These are phyloP conservation scores for Tylochromis polylepis DNA, from an alignment of 2,113 vertebrate genomes.

Conservation along the genomic window DNA sequence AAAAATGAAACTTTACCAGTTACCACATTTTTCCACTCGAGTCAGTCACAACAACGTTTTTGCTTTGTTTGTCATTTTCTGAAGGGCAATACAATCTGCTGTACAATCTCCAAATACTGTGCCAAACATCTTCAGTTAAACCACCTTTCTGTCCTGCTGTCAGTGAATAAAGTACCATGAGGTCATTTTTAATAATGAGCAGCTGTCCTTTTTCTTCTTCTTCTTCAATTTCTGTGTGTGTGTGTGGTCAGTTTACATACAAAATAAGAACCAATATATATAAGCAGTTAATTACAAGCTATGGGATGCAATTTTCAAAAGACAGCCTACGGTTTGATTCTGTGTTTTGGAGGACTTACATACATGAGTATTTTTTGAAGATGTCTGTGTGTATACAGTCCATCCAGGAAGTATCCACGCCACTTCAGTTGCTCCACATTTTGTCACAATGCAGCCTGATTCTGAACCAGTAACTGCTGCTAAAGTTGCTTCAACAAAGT, in stretches of 20 bases:
- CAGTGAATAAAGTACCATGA: conserved; percentile 57
- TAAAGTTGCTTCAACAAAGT: no score
- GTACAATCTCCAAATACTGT: conserved; percentile 51
- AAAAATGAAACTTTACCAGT: background rate
- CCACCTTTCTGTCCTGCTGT: conserved; percentile 24
- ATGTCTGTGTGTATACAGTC: no score
- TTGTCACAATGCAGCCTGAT: no score
- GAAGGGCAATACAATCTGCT: conserved; percentile 40
- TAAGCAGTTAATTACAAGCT: no score
- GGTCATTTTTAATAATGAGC: conserved; percentile 28
- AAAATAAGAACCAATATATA: no score
- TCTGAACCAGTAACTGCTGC: no score
- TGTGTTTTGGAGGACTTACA: no score
- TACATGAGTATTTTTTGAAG: no score
- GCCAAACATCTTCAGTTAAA: conserved; percentile 34
- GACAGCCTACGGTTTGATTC: no score
- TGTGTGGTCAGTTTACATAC: accelerated
- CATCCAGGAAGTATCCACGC: no score
- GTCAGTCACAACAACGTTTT: background rate
- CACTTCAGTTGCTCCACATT: no score
- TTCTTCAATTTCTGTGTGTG: background rate
- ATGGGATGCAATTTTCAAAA: no score
- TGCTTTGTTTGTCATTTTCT: conserved; percentile 29
- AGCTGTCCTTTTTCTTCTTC: conserved; percentile 2
- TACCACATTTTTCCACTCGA: background rate